Evolutionary conservation across 2,888 invertebrate genomes (phyloP).

Genomic region (Mythimna loreyi): DNA sequence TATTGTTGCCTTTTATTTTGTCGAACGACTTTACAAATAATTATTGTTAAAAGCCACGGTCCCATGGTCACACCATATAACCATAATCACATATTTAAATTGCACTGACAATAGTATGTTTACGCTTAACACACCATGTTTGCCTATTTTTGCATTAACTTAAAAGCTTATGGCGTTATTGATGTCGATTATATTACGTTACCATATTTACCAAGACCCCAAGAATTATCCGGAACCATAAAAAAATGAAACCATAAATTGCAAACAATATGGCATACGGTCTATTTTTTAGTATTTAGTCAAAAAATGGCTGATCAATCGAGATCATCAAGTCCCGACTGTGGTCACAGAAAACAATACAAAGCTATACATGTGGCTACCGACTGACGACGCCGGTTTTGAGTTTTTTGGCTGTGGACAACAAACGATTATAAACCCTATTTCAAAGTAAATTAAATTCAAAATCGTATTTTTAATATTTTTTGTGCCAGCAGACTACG

Average conservation of each 20-base stretch:
- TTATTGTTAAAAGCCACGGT: constrained; percentile 50
- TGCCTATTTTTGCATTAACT: background rate
- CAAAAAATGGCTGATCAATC: constrained; percentile 83
- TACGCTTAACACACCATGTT: background rate
- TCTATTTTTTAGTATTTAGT: constrained; percentile 72
- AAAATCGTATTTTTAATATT: constrained; percentile 40
- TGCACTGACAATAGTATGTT: background rate
- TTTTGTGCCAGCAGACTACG: constrained; percentile 69
- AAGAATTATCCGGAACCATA: constrained; percentile 78
- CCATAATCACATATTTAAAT: constrained; percentile 21
- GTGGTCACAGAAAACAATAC: constrained; percentile 87
- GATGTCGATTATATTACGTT: constrained; percentile 2
- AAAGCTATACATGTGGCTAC: constrained; percentile 87
- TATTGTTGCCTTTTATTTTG: constrained; percentile 67
- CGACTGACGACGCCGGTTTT: constrained; percentile 80
- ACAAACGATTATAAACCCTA: constrained; percentile 67
- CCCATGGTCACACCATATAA: constrained; percentile 5
- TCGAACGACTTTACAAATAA: constrained; percentile 66
- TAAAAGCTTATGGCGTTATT: background rate
- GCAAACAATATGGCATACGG: constrained; percentile 82
- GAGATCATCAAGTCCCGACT: constrained; percentile 80
- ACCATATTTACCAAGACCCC: constrained; percentile 17
- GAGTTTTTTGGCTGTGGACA: constrained; percentile 62
- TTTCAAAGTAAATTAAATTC: constrained; percentile 21
- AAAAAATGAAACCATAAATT: constrained; percentile 85